phyloP scores from a whole-genome alignment of 2,888 invertebrate species.

The Lottia gigantea region DNA sequence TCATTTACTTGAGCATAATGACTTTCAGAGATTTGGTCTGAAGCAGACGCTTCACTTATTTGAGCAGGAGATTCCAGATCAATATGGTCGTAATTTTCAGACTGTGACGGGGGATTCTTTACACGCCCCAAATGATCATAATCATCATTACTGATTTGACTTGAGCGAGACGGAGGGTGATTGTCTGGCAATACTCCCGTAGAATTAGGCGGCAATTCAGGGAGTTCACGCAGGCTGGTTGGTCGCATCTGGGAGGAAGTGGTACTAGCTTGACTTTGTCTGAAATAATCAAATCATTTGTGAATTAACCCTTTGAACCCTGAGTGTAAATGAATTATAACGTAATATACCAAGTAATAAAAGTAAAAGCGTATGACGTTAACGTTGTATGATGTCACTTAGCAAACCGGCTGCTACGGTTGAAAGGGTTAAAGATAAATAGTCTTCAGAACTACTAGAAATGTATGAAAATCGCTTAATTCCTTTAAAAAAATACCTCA shows the following conservation, averaged over 20 bases:
- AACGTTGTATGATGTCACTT: too few species aligned
- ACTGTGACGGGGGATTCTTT: not conserved
- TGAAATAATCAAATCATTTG: slow-evolving; percentile 24
- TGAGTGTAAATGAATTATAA: too few species aligned
- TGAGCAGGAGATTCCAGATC: slow-evolving; percentile 1
- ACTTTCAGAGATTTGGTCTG: slow-evolving; percentile 10
- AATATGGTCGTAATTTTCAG: slow-evolving; percentile 19
- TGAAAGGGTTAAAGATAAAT: too few species aligned
- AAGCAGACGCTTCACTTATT: not conserved
- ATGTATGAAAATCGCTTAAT: too few species aligned
- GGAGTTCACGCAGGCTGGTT: slow-evolving; percentile 44
- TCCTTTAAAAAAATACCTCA: too few species aligned
- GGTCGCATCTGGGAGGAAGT: slow-evolving; percentile 41
- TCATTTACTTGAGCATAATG: slow-evolving; percentile 20
- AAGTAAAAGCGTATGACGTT: too few species aligned
- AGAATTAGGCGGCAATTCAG: slow-evolving; percentile 35
- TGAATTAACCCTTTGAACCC: too few species aligned
- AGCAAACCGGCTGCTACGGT: too few species aligned
- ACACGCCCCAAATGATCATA: slow-evolving; percentile 47
- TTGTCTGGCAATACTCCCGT: slow-evolving; percentile 19
- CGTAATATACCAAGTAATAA: too few species aligned
- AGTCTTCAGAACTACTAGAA: too few species aligned
- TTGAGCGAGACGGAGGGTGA: slow-evolving; percentile 11
- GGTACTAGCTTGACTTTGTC: slow-evolving; percentile 44
- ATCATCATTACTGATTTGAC: slow-evolving; percentile 29